phyloP scores from a whole-genome alignment of 2,888 invertebrate species.

The Lacanobia wlatinum region DNA sequence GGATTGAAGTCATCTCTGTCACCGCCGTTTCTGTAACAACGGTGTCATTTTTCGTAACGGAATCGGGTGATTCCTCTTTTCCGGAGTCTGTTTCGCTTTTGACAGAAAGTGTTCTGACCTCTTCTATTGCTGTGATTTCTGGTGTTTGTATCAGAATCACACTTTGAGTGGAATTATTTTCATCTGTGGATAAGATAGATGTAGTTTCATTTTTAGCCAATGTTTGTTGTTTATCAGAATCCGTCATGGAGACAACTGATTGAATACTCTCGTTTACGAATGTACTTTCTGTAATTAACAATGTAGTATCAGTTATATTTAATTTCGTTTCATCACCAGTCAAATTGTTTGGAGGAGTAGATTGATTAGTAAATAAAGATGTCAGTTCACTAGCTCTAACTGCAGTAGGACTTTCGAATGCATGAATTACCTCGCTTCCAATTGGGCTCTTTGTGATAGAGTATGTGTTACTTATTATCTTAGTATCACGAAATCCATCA shows the following conservation, averaged over 20 bases:
- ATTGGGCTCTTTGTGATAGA: not conserved
- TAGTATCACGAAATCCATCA: not conserved
- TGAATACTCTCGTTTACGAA: not conserved
- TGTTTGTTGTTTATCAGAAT: conserved; percentile 1
- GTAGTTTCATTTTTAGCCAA: not conserved
- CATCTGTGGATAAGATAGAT: not conserved
- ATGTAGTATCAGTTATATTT: not conserved
- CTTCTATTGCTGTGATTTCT: not conserved
- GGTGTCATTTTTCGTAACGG: not conserved
- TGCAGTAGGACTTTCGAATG: not conserved
- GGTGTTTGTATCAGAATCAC: not conserved
- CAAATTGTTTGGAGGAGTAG: not conserved
- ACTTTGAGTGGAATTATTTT: conserved; percentile 1
- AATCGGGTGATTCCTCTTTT: not conserved
- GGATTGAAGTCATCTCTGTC: not conserved
- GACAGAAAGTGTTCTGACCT: not conserved
- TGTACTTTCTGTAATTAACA: not conserved
- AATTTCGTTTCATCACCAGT: not conserved
- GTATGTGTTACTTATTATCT: not conserved
- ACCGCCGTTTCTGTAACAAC: not conserved
- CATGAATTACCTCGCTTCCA: not conserved
- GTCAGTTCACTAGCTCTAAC: not conserved
- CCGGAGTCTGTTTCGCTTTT: not conserved
- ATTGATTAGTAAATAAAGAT: not conserved
- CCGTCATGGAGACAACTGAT: not conserved